A percentile compares a stretch with the other conserved stretches of the same genome.
phyloP scores from a whole-genome alignment of 2,888 invertebrate species.

The Drosophila mettleri region DNA sequence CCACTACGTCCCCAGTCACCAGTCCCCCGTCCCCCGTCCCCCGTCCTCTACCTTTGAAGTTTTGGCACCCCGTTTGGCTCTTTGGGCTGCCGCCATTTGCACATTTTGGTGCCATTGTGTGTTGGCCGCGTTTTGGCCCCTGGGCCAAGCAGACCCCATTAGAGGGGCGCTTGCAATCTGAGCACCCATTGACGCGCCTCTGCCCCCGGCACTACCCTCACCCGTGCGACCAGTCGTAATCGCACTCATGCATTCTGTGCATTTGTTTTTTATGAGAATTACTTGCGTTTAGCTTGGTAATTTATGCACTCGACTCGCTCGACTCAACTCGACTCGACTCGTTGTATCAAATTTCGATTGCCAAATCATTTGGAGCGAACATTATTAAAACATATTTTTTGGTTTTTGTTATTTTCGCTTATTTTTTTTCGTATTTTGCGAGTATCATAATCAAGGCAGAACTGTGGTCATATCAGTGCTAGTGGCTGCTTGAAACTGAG shows the following conservation, averaged over 20 bases:
- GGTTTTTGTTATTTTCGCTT: conserved; percentile 1
- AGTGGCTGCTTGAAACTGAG: conserved; percentile 33
- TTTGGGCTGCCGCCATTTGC: conserved; percentile 29
- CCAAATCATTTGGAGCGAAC: conserved; percentile 63
- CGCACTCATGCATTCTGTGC: conserved; percentile 47
- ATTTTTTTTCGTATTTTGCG: not conserved
- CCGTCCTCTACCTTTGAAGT: not conserved
- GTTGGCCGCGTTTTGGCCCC: conserved; percentile 50
- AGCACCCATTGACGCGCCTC: conserved; percentile 27
- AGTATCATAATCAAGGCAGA: conserved; percentile 59
- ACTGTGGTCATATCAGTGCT: conserved; percentile 47
- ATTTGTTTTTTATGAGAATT: conserved; percentile 66
- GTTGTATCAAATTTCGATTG: conserved; percentile 68
- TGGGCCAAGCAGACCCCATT: conserved; percentile 1
- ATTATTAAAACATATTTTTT: conserved; percentile 63
- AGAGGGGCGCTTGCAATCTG: conserved; percentile 36
- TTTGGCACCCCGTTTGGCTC: conserved; percentile 2
- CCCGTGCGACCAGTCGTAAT: conserved; percentile 35
- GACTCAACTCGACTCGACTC: conserved; percentile 29
- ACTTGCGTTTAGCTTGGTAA: conserved; percentile 59
- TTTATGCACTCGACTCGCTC: conserved; percentile 54
- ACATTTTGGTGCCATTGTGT: conserved; percentile 47
- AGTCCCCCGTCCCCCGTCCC: too few species aligned
- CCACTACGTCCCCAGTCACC: too few species aligned
- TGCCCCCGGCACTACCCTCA: not conserved